These are phyloP conservation scores for Cynocephalus volans DNA, from an alignment of 2,113 vertebrate species.

Conservation along the genomic window DNA sequence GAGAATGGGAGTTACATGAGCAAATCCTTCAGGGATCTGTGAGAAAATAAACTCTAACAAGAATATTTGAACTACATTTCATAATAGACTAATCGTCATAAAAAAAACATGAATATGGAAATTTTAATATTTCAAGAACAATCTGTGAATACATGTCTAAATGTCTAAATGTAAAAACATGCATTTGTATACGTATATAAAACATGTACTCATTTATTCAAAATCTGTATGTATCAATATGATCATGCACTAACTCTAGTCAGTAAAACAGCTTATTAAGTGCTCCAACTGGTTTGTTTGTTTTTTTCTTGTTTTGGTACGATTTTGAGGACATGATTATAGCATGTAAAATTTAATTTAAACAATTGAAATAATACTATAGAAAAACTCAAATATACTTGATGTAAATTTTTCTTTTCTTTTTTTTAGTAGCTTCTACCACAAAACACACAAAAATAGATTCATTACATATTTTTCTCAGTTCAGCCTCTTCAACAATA, in stretches of 20 bases:
- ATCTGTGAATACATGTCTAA: not conserved
- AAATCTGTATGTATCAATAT: not conserved
- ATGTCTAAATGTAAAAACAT: not conserved
- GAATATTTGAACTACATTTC: conserved; percentile 74
- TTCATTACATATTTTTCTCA: not conserved
- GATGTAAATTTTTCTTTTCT: not conserved
- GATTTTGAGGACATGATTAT: not conserved
- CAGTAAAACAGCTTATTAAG: not conserved
- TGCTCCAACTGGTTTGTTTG: not conserved
- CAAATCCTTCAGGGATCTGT: conserved; percentile 71
- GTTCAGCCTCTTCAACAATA: conserved; percentile 41
- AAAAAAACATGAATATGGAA: conserved; percentile 41
- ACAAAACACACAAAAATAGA: not conserved
- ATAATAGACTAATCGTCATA: conserved; percentile 37
- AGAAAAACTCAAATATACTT: not conserved
- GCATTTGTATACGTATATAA: not conserved
- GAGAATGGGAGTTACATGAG: conserved; percentile 43
- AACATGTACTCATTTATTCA: not conserved
- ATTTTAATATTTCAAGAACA: not conserved
- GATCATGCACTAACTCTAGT: not conserved
- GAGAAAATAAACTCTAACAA: conserved; percentile 69
- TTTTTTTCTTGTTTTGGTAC: not conserved
- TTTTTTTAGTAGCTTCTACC: not conserved
- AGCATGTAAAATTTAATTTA: conserved; percentile 30
- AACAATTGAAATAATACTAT: not conserved